Percentiles rank a stretch among this genome's conserved stretches.
phyloP scores from a whole-genome alignment of 2,113 vertebrate genomes.

The Syngnathus floridae region DNA sequence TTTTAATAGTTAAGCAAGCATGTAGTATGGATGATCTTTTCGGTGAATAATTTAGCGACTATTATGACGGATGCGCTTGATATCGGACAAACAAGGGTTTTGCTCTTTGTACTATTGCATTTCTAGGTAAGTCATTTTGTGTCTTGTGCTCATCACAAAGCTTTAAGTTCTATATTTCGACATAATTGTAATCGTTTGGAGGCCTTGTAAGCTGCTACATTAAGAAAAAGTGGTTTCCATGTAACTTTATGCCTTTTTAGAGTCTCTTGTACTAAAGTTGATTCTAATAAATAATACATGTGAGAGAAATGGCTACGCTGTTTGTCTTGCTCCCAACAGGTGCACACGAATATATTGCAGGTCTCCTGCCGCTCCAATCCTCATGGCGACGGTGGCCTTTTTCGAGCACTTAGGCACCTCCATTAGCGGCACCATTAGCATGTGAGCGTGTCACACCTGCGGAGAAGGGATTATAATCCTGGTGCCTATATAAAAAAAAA shows the following conservation, averaged over 20 bases:
- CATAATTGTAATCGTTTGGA: neutral
- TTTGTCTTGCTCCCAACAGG: conserved; percentile 25
- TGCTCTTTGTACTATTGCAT: neutral
- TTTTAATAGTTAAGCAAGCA: neutral
- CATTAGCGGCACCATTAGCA: conserved; percentile 64
- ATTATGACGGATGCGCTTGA: neutral
- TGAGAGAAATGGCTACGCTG: conserved; percentile 35
- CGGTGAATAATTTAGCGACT: neutral
- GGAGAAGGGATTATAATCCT: conserved; percentile 67
- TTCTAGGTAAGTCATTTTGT: neutral
- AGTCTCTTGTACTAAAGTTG: conserved; percentile 53
- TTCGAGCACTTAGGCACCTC: conserved; percentile 56
- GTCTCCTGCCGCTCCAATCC: conserved; percentile 49
- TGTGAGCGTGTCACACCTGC: conserved; percentile 66
- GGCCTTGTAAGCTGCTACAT: conserved; percentile 2
- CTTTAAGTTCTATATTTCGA: neutral
- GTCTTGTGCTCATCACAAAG: neutral
- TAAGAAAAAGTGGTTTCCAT: conserved; percentile 6
- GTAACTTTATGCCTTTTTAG: conserved; percentile 44
- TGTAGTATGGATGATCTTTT: neutral
- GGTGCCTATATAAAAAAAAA: conserved; percentile 63
- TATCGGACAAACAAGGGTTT: conserved; percentile 3
- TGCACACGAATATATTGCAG: conserved; percentile 37
- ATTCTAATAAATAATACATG: conserved; percentile 63
- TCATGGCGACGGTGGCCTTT: conserved; percentile 43